phyloP scores from a whole-genome alignment of 2,797 vertebrate species.

The Cossypha dichroa region DNA sequence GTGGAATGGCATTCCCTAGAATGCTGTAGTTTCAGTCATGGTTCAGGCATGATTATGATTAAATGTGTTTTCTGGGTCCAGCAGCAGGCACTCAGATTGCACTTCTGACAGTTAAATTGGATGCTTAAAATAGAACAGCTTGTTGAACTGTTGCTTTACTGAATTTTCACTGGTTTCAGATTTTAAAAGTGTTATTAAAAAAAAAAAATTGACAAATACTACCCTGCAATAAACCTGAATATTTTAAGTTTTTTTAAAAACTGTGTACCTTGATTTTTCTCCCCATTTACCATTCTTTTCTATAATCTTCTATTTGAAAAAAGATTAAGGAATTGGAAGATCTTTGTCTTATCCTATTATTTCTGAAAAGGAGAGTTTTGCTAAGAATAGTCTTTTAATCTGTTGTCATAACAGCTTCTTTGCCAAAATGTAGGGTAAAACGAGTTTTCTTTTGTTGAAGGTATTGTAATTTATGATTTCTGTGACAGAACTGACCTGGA shows the following conservation, averaged over 20 bases:
- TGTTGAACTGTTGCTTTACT: background rate
- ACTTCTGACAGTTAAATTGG: background rate
- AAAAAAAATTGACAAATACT: background rate
- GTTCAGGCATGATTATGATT: background rate
- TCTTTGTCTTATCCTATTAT: conserved; percentile 25
- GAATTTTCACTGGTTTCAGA: background rate
- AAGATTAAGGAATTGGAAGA: conserved; percentile 27
- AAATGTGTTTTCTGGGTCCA: background rate
- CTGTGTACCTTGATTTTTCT: background rate
- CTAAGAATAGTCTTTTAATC: conserved; percentile 46
- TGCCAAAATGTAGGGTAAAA: background rate
- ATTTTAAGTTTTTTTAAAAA: background rate
- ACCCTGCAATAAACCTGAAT: background rate
- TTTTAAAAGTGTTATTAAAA: background rate
- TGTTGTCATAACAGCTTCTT: conserved; percentile 1
- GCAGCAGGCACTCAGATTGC: background rate
- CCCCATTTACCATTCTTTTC: background rate
- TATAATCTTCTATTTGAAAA: conserved; percentile 7
- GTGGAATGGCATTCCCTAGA: background rate
- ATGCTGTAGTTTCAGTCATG: background rate
- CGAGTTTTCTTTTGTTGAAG: background rate
- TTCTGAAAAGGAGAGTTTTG: conserved; percentile 23
- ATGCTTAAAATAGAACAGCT: background rate
- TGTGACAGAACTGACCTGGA: background rate
- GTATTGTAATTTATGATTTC: background rate